A percentile compares a stretch with the other conserved stretches of the same genome.
These are phyloP conservation scores for Callaeas wilsoni DNA, from an alignment of 2,113 vertebrate species.

Conservation along the genomic window DNA sequence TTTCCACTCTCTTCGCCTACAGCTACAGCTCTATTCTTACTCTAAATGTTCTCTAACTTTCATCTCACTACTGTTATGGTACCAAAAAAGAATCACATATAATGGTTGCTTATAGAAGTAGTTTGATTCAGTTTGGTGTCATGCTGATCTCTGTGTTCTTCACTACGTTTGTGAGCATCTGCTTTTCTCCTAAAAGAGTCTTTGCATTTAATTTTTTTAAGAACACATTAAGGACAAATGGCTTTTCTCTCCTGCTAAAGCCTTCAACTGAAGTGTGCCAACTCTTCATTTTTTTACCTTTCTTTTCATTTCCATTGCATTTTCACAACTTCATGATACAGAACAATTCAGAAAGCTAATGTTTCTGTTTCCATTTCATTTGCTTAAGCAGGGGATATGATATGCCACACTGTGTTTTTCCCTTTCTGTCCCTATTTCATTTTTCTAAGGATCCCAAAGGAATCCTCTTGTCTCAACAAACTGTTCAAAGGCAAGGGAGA, in stretches of 20 bases:
- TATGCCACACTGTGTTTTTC: background rate
- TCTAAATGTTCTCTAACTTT: background rate
- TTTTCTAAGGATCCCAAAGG: background rate
- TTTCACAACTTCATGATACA: background rate
- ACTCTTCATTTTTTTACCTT: background rate
- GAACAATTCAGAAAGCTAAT: background rate
- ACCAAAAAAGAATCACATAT: background rate
- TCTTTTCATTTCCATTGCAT: background rate
- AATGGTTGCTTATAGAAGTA: background rate
- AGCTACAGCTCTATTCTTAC: background rate
- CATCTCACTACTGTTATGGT: background rate
- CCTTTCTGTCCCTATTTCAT: background rate
- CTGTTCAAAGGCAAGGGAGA: background rate
- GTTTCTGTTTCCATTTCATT: background rate
- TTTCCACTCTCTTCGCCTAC: background rate
- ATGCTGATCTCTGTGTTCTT: background rate
- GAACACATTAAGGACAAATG: fast-evolving
- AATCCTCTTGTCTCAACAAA: background rate
- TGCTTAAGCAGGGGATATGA: background rate
- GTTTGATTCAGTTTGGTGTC: background rate
- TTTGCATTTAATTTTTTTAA: background rate
- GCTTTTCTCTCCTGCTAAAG: background rate
- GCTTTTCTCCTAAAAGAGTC: background rate
- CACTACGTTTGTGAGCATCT: background rate
- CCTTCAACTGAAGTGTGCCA: background rate